Evolutionary conservation across 2,113 vertebrate genomes (phyloP).

Genomic region (Cephalopholis sonnerati): DNA sequence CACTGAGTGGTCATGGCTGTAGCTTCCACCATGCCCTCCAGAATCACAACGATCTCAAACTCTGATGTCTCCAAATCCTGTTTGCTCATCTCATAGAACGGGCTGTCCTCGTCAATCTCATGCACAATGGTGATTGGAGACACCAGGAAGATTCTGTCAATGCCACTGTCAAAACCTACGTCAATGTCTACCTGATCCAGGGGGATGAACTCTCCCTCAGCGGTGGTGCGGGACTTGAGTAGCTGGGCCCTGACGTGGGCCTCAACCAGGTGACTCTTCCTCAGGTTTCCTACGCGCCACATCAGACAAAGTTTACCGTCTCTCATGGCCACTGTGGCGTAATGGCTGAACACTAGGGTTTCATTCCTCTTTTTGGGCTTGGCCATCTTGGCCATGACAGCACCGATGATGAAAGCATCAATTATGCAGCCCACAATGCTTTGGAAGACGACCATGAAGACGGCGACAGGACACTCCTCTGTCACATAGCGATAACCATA

Average conservation of each 20-base stretch:
- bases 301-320: slow-evolving; percentile 96
- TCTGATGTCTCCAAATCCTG: slow-evolving; percentile 93
- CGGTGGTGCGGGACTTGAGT: slow-evolving; percentile 94
- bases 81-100: slow-evolving; percentile 93
- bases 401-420: slow-evolving; percentile 96
- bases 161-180: slow-evolving; percentile 95
- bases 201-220: slow-evolving; percentile 96
- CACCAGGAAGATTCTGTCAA: slow-evolving; percentile 96
- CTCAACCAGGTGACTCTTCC: slow-evolving; percentile 97
- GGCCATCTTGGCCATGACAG: slow-evolving; percentile 98
- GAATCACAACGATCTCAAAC: slow-evolving; percentile 97
- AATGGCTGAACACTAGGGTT: slow-evolving; percentile 96
- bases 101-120: slow-evolving; percentile 96
- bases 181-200: slow-evolving; percentile 96
- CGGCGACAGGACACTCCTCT: slow-evolving; percentile 93
- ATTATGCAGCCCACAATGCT: slow-evolving; percentile 98
- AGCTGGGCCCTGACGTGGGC: slow-evolving; percentile 96
- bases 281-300: slow-evolving; percentile 97
- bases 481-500: slow-evolving; percentile 97
- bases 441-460: slow-evolving; percentile 97
- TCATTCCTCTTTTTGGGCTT: slow-evolving; percentile 98
- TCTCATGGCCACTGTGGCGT: slow-evolving; percentile 94
- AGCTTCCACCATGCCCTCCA: slow-evolving; percentile 98
- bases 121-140: slow-evolving; percentile 96
- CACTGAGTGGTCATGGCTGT: slow-evolving; percentile 98